A percentile compares a stretch with the other conserved stretches of the same genome.
Conservation (phyloP, 2,113 vertebrate species). For the Dipodomys spectabilis region DNA sequence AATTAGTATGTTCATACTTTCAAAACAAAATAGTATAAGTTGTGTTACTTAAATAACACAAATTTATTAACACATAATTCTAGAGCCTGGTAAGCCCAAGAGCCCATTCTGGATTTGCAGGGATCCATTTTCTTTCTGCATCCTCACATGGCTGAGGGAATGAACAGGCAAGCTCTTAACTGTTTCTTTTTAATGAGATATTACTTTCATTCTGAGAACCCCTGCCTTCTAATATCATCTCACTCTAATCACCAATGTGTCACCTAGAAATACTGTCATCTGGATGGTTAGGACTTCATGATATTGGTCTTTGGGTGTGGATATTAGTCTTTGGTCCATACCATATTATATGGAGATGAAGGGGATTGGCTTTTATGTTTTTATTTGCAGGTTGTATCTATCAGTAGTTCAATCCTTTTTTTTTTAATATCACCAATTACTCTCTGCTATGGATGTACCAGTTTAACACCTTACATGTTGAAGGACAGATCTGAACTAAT, state of each 20-base stretch:
- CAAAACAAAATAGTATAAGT: background rate
- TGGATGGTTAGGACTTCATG: background rate
- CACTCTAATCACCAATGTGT: background rate
- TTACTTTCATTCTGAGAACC: background rate
- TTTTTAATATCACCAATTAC: background rate
- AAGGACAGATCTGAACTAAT: background rate
- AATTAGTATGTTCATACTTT: background rate
- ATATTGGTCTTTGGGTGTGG: background rate
- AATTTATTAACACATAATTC: background rate
- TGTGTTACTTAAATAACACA: background rate
- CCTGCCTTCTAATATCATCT: background rate
- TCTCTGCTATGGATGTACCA: background rate
- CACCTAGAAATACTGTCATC: background rate
- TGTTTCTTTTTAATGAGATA: background rate
- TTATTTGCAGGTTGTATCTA: background rate
- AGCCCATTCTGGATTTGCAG: too few species aligned
- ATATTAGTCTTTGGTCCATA: background rate
- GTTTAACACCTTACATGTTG: background rate
- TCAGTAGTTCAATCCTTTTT: background rate
- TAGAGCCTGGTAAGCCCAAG: background rate
- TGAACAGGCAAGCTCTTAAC: background rate
- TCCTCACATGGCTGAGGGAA: background rate
- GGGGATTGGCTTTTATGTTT: background rate
- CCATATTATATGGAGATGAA: background rate
- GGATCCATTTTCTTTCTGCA: background rate